Evolutionary conservation across 2,797 vertebrate genomes (phyloP).

Genomic region (Phataginus tricuspis): DNA sequence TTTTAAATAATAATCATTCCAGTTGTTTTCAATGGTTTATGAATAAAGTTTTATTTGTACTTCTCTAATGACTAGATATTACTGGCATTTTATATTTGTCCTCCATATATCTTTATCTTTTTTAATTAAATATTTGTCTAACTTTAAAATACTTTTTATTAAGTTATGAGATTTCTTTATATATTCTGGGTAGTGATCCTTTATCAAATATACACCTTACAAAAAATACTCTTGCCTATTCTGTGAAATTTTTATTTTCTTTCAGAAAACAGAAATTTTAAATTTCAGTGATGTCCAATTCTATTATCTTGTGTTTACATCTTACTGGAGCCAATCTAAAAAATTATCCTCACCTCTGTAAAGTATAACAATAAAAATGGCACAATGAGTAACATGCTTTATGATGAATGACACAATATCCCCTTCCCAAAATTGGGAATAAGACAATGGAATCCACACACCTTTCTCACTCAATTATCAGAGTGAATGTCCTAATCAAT

Average conservation of each 20-base stretch:
- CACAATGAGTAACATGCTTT: background rate
- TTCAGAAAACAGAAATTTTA: background rate
- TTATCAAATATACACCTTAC: background rate
- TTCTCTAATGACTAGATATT: background rate
- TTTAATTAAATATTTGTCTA: background rate
- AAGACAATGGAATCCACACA: background rate
- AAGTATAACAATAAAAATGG: background rate
- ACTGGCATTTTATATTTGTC: background rate
- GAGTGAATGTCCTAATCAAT: background rate
- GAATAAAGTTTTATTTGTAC: background rate
- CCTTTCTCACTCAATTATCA: background rate
- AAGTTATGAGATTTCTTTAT: background rate
- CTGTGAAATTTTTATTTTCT: background rate
- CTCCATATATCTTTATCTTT: background rate
- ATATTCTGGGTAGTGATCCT: background rate
- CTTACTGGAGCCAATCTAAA: background rate
- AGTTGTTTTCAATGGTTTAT: background rate
- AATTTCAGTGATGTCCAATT: background rate
- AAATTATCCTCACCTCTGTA: background rate
- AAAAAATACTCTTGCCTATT: background rate
- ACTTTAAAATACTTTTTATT: background rate
- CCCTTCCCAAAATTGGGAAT: background rate
- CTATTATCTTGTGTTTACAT: background rate
- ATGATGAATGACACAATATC: background rate
- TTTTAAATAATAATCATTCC: background rate